Conservation (phyloP, 2,113 vertebrate genomes). For the Erpornis zantholeuca region DNA sequence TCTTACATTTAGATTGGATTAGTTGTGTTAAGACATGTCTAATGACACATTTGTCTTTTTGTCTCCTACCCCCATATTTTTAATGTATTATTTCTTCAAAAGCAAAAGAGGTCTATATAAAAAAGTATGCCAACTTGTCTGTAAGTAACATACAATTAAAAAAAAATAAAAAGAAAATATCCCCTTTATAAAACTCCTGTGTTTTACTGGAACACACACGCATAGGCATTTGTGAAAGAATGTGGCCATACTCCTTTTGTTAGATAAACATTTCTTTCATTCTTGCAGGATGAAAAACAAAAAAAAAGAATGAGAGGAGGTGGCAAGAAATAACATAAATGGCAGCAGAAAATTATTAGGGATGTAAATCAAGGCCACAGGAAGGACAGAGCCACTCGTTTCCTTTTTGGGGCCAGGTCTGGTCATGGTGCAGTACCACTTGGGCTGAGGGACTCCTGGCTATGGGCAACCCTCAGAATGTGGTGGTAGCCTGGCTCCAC, state of each 20-base stretch:
- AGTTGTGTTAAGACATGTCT: neutral
- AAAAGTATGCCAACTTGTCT: neutral
- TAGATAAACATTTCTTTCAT: neutral
- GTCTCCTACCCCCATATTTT: neutral
- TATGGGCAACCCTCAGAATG: rapidly evolving
- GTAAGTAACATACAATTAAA: neutral
- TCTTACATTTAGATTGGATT: neutral
- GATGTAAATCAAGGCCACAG: neutral
- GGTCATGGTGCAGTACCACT: rapidly evolving
- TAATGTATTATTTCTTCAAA: neutral
- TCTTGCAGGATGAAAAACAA: rapidly evolving
- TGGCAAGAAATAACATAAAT: neutral
- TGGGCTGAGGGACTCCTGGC: neutral
- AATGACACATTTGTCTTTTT: neutral
- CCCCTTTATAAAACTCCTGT: neutral
- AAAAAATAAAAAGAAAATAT: neutral
- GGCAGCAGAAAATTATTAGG: neutral
- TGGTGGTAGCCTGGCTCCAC: neutral
- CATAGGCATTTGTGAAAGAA: neutral
- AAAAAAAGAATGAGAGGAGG: neutral
- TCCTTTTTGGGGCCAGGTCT: neutral
- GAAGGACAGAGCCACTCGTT: rapidly evolving
- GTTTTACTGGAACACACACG: neutral
- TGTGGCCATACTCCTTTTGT: neutral
- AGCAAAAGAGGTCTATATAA: neutral